phyloP scores from a whole-genome alignment of 2,113 vertebrate genomes.

The western clawed frog (Xenopus tropicalis) region UCB_Xtro_10.0 CM004451.2:71073501-71074000 shows the following conservation, averaged over 20 bases:
- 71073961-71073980: too few species aligned
- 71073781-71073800: conserved; percentile 50
- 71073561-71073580: conserved; percentile 79
- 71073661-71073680: conserved; percentile 80
- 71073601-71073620: conserved; percentile 81
- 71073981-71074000: too few species aligned
- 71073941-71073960: too few species aligned
- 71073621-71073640: conserved; percentile 80
- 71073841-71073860: too few species aligned
- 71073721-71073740: conserved; percentile 73
- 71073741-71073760: conserved; percentile 58
- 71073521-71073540: conserved; percentile 58
- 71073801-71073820: too few species aligned
- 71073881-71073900: too few species aligned
- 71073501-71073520: conserved; percentile 68
- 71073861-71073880: too few species aligned
- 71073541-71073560: conserved; percentile 63
- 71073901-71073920: too few species aligned
- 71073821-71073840: too few species aligned
- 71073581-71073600: conserved; percentile 87
- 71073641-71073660: conserved; percentile 80
- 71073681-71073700: conserved; percentile 86
- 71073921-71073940: too few species aligned
- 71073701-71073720: conserved; percentile 85
- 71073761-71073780: conserved; percentile 59